Percentiles rank a stretch among this genome's conserved stretches.
These are phyloP conservation scores for Arrhopalites spinosus DNA, from an alignment of 2,888 invertebrate genomes.

Conservation along the genomic window DNA sequence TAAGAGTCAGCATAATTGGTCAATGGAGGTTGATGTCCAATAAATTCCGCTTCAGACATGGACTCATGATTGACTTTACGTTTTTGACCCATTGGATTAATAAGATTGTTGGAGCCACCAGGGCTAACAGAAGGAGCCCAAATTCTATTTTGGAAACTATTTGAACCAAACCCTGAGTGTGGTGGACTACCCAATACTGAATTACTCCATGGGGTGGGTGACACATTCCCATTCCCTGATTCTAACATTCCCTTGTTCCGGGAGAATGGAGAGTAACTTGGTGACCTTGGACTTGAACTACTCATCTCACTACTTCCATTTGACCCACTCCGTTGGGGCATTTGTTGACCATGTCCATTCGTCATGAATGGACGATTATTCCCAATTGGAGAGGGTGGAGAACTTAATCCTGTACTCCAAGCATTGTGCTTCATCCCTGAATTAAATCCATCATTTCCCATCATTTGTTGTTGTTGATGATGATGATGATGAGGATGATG, in stretches of 20 bases:
- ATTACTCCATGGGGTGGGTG: slow-evolving; percentile 56
- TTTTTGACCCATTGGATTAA: slow-evolving; percentile 60
- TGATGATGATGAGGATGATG: slow-evolving; percentile 33
- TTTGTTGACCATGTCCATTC: slow-evolving; percentile 42
- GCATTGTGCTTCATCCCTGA: slow-evolving; percentile 46
- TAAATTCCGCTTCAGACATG: slow-evolving; percentile 63
- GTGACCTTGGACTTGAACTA: slow-evolving; percentile 53
- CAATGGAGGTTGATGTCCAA: slow-evolving; percentile 59
- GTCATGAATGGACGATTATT: slow-evolving; percentile 51
- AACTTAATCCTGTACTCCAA: slow-evolving; percentile 54
- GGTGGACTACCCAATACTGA: slow-evolving; percentile 56
- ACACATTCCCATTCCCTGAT: slow-evolving; percentile 57
- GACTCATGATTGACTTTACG: slow-evolving; percentile 60
- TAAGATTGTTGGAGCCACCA: slow-evolving; percentile 49
- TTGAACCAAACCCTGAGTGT: slow-evolving; percentile 43
- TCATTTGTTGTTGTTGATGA: slow-evolving; percentile 10
- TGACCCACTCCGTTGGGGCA: slow-evolving; percentile 54
- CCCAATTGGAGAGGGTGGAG: slow-evolving; percentile 55
- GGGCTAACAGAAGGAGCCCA: slow-evolving; percentile 56
- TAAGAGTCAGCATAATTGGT: slow-evolving; percentile 64
- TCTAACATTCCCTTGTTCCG: slow-evolving; percentile 55
- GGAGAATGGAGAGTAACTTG: slow-evolving; percentile 54
- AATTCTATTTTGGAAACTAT: slow-evolving; percentile 54
- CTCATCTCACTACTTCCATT: slow-evolving; percentile 56
- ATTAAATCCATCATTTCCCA: slow-evolving; percentile 32